Evolutionary conservation across 2,888 invertebrate genomes (phyloP), one percentile per base, ranked within the genome.

Genomic region (Harpagoxenus sublaevis): DNA sequence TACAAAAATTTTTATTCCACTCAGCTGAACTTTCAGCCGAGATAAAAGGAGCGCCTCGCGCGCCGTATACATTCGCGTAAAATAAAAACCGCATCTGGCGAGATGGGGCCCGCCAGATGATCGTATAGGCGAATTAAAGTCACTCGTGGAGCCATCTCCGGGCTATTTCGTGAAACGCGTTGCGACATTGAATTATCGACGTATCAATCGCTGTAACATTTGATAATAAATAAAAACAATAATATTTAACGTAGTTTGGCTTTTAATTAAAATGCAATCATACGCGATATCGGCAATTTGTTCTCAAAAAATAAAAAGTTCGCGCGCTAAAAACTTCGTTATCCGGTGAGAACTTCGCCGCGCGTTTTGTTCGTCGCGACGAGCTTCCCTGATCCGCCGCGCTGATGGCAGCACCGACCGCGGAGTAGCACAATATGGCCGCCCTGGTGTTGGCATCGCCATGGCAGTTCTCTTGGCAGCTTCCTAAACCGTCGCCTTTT

Each of bases 401-500:
- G 8, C 0, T 74, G 90, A 86, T 89, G 85, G 85, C 88, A 89
- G 57, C n/a, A 6, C 31, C 66, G 18, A 10, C 12, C 51, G 68
- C 65, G 77, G 45, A 55, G 82, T 70, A 57, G 68, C 78, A 89
- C 92, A 94, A 94, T 88, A 95, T 95, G 95, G 94, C 94, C 91
- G 94, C 93, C 18, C 90, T 86, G 92, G 92, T 92, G 90, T 92
- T 93, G 90, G 88, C 92, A 93, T 92, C 92, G 92, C 92, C 92
- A 94, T 93, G 94, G 92, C 92, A 92, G 93, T 91, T 91, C 92
- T 92, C 92, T 91, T 92, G 92, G 92, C 92, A 94, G 91, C 92
- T 91, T 93, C 88, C 91, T 92, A 93, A 35, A 93, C 89, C 86
- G 89, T 92, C 88, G 90, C 83, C 88, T 88, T 93, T 94, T 94